Percentiles rank a stretch among this genome's conserved stretches.
These are phyloP conservation scores for Nesidiocoris tenuis DNA, from an alignment of 2,888 invertebrate genomes.

Conservation along the genomic window DNA sequence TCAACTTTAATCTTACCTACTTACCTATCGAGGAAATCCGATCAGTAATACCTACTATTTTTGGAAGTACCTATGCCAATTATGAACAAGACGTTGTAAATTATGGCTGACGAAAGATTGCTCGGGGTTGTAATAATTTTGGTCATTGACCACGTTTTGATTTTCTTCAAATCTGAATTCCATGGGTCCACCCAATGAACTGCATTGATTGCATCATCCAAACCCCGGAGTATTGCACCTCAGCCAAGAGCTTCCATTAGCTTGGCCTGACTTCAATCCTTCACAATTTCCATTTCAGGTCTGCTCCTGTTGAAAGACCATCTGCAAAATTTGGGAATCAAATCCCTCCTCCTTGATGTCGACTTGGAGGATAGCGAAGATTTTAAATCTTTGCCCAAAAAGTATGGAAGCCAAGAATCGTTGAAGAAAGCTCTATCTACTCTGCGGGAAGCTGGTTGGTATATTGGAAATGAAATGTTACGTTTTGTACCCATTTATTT, in stretches of 20 bases:
- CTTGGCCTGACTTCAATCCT: too few species aligned
- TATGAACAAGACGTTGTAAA: neutral
- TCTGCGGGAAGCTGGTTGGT: conserved; percentile 57
- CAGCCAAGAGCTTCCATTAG: too few species aligned
- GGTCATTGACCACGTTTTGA: neutral
- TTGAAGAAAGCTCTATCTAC: conserved; percentile 57
- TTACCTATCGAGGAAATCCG: too few species aligned
- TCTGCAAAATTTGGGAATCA: conserved; percentile 60
- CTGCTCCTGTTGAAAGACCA: conserved; percentile 55
- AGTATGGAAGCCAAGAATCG: conserved; percentile 57
- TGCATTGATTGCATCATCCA: too few species aligned
- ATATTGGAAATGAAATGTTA: neutral
- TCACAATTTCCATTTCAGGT: conserved; percentile 55
- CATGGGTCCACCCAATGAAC: too few species aligned
- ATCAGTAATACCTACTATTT: too few species aligned
- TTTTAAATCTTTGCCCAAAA: conserved; percentile 58
- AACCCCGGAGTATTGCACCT: too few species aligned
- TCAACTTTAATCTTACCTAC: neutral
- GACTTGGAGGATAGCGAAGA: conserved; percentile 57
- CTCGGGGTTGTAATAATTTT: neutral
- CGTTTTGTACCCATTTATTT: conserved; percentile 15
- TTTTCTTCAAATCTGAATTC: too few species aligned
- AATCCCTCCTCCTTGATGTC: conserved; percentile 66
- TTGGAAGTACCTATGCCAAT: too few species aligned
- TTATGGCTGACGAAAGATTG: neutral